Evolutionary conservation across 2,797 vertebrate species (phyloP), one percentile per base, ranked within the genome.

Genomic region (Heliangelus exortis): DNA sequence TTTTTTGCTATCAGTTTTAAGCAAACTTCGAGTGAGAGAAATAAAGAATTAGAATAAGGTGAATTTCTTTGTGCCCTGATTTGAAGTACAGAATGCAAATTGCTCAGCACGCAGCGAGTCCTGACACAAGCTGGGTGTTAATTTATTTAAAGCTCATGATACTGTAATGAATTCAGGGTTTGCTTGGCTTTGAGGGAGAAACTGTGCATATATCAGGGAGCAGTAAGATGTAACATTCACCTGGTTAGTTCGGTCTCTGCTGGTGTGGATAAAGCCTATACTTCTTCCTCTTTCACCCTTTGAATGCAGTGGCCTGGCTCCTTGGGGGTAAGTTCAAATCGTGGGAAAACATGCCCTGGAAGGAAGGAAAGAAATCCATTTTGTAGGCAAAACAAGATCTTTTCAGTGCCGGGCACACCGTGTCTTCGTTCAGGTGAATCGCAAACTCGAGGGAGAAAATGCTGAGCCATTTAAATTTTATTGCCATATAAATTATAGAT

Each of bases 61-160:
- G 71, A 67, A 76, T 43, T 47, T 67, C 77, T 21, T 84, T 2
- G 23, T 75, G 78, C 74, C 65, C 65, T 66, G 66, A 45, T 89
- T 92, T 78, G 68, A 87, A 85, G 29, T n/a, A 83, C 2, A 5
- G 84, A 93, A 93, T 96, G 89, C 92, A 95, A 92, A 94, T 91
- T 39, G 66, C 89, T 78, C 84, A 45, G 86, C 87, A 31, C 0
- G 9, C 36, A 74, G 47, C 15, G 6, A 86, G 83, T 84, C 92
- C 91, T 84, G 71, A 73, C 91, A 92, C 83, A 92, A 84, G 74
- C 90, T 81, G 74, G 57, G 71, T 96, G 77, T 68, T 94, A 92
- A 93, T 96, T 94, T 97, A 91, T 84, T 96, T 96, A 93, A 94
- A 86, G 50, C 89, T 91, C 41, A 54, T 86, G 77, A 75, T 91